Conservation (phyloP, 2,797 vertebrate species). For the Amphiprion clarkii region DNA sequence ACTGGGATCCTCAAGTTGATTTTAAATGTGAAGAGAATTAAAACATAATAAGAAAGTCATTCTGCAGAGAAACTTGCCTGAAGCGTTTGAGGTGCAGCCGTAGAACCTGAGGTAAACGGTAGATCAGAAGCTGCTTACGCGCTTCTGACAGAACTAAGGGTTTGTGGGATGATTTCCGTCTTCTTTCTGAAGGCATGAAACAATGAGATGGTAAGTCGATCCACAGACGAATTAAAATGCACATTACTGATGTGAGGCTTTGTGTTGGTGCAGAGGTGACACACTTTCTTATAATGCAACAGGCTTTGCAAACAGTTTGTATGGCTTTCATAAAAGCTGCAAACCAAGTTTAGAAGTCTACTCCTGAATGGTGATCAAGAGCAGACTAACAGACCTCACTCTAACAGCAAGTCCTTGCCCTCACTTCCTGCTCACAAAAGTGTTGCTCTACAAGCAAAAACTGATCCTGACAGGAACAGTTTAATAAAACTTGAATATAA, state of each 20-base stretch:
- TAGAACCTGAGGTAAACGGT: slow-evolving; percentile 99
- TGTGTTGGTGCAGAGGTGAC: neutral
- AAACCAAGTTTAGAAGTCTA: slow-evolving; percentile 18
- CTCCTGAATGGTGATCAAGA: neutral
- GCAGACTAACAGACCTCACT: neutral
- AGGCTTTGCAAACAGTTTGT: slow-evolving; percentile 5
- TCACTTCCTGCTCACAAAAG: neutral
- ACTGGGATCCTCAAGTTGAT: neutral
- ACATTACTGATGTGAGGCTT: neutral
- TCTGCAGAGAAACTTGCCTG: slow-evolving; percentile 85
- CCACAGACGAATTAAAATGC: neutral
- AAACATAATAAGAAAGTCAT: neutral
- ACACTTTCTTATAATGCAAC: neutral
- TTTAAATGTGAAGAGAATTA: neutral
- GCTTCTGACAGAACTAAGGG: slow-evolving; percentile 97
- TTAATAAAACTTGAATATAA: neutral
- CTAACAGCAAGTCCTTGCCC: neutral
- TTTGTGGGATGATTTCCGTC: slow-evolving; percentile 96
- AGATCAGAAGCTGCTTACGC: slow-evolving; percentile 99
- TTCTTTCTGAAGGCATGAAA: slow-evolving; percentile 86
- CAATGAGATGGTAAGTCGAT: slow-evolving; percentile 7
- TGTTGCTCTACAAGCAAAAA: neutral
- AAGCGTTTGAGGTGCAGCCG: slow-evolving; percentile 99
- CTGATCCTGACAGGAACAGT: neutral
- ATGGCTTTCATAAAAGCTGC: neutral